phyloP scores from a whole-genome alignment of 2,888 invertebrate genomes.

The Apamea sordens region DNA sequence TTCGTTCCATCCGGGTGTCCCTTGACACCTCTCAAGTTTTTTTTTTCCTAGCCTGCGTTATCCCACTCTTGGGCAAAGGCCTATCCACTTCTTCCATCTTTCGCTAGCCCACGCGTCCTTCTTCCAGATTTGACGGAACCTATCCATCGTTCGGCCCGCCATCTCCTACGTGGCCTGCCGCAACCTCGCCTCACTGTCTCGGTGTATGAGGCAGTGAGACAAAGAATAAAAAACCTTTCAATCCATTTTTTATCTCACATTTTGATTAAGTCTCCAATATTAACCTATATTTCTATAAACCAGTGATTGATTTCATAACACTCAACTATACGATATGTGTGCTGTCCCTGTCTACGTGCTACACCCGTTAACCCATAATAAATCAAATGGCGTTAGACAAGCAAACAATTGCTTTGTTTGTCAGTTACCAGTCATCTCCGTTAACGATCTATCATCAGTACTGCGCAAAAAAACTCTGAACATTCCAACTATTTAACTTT shows the following conservation, averaged over 20 bases:
- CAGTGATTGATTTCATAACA: slow-evolving; percentile 63
- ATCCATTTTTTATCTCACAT: background rate
- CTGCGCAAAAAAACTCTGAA: slow-evolving; percentile 79
- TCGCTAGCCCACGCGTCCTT: background rate
- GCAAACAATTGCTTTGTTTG: slow-evolving; percentile 85
- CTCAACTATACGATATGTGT: slow-evolving; percentile 61
- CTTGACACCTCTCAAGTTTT: no score
- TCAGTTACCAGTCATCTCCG: slow-evolving; percentile 80
- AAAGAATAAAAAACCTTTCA: background rate
- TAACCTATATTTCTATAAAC: background rate
- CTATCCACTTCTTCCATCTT: background rate
- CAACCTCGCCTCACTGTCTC: background rate
- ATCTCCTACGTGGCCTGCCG: no score
- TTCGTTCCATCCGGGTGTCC: no score
- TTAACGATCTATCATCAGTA: slow-evolving; percentile 79
- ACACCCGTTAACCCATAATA: slow-evolving; percentile 73
- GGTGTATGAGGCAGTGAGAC: background rate
- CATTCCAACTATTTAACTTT: slow-evolving; percentile 74
- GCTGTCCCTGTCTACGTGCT: slow-evolving; percentile 46
- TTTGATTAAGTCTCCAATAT: background rate
- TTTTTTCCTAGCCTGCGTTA: background rate
- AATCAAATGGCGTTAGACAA: slow-evolving; percentile 82
- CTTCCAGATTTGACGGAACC: background rate
- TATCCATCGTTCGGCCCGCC: background rate
- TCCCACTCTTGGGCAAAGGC: background rate